Evolutionary conservation across 2,113 vertebrate species (phyloP), one percentile per base, ranked within the genome.

Genomic region (Ellobius talpinus): DNA sequence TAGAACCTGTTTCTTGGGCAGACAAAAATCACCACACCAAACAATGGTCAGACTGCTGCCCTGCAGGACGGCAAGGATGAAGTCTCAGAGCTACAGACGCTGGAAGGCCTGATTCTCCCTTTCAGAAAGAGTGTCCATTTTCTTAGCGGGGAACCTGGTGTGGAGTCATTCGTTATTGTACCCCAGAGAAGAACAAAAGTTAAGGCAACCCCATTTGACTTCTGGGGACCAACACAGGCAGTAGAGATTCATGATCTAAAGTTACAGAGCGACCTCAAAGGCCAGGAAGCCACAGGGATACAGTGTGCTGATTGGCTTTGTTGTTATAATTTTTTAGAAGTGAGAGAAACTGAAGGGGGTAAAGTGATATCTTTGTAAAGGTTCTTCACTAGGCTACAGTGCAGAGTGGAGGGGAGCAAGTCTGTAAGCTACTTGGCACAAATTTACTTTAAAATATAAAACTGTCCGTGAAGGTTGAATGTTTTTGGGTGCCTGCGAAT

Each of bases 161-260:
- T 92, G 50, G 90, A 52, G 31, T 86, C 4, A 1, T 17, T 73
- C 3, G 7, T 85, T 95, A 42, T 45, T 81, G 2, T 58, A 36
- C 31, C 36, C 89, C 19, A 85, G 52, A 90, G 90, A 91, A 95
- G 87, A 70, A 81, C 33, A 89, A 6, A 93, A 61, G 78, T 96
- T 12, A 94, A 78, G 31, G 0, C 45, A 76, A 14, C 55, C 87
- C 79, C 82, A 90, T 74, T 95, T 93, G 50, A 61, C 33, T 63
- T 58, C 89, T 87, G 45, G 50, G 31, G 61, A 90, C 3, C n/a
- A 87, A 93, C 93, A 16, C 52, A 66, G 36, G 45, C 68, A 84
- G n/a, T 21, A 63, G n/a, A 68, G 14, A 77, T 17, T 89, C 31
- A 76, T 17, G 14, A 42, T 58, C n/a, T 26, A 73, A 82, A 87